Evolutionary conservation across 2,888 invertebrate species (phyloP), one percentile per base, ranked within the genome.

Genomic region (Choristoneura rosaceana): DNA sequence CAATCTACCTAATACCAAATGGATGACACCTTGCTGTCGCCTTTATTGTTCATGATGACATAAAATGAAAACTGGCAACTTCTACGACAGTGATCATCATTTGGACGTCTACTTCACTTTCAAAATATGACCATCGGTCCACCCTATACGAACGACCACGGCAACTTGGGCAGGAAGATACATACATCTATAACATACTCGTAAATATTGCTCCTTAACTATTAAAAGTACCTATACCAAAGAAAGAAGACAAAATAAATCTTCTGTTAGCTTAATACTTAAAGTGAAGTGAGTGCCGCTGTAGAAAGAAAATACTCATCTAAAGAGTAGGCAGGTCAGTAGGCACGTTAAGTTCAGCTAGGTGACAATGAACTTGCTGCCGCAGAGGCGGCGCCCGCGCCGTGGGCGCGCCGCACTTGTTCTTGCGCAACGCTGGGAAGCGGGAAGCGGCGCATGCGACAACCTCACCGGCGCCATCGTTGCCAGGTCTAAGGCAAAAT

Each of bases 301-400:
- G 70, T 75, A 55, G 55, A 12, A 10, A 55, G 55, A 55, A 4
- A 55, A 55, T 55, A 0, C 17, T 12, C 55, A 12, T 55, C 12
- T 12, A 25, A 55, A 25, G 55, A 70, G 70, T 77, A 70, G 75
- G 74, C 76, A 73, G 73, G 63, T 74, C 74, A 66, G 68, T 70
- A 74, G 63, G 47, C 67, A 76, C 74, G 77, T 75, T 77, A 75
- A 82, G 81, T 81, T 80, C 77, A 76, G 77, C 78, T 80, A 80
- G 78, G 86, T 87, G 91, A 91, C 92, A 92, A 89, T 93, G 93
- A 93, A 92, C 92, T 90, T 93, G 90, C 82, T 77, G 74, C 75
- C 73, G 75, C 80, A 80, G 86, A 84, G 84, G 81, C 77, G 79
- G 78, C 80, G 79, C 73, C 74, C 73, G 76, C 77, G 73, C 79